Conservation (phyloP, 2,113 vertebrate genomes). For the Laticauda laticaudata region DNA sequence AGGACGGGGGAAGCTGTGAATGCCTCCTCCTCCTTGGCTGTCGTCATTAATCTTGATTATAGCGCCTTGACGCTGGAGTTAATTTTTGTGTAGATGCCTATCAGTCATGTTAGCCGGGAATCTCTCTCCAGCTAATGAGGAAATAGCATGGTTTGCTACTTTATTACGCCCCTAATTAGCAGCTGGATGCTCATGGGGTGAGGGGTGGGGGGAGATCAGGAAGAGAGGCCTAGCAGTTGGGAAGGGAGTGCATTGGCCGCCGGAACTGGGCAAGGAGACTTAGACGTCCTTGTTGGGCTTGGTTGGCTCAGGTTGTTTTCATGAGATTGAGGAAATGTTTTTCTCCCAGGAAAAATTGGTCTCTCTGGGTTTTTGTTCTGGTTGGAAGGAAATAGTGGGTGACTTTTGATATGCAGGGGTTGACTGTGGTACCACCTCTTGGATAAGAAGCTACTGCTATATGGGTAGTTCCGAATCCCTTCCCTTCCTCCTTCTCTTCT, state of each 20-base stretch:
- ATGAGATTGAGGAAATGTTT: neutral
- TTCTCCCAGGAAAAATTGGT: neutral
- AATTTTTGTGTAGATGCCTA: conserved; percentile 59
- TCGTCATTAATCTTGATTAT: conserved; percentile 62
- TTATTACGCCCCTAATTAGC: conserved; percentile 65
- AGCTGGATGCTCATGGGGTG: conserved; percentile 34
- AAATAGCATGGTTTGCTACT: conserved; percentile 36
- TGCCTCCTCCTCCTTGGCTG: neutral
- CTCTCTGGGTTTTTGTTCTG: neutral
- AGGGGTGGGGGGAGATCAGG: conserved; percentile 23
- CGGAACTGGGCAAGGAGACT: neutral
- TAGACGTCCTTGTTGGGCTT: neutral
- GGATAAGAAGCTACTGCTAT: neutral
- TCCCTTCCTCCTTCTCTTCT: neutral
- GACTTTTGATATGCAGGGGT: neutral
- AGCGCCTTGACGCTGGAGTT: conserved; percentile 47
- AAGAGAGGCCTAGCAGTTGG: no score
- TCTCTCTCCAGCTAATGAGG: conserved; percentile 62
- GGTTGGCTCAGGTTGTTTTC: neutral
- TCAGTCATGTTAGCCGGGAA: conserved; percentile 60
- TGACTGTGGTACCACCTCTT: neutral
- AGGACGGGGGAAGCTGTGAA: neutral
- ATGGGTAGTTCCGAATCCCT: neutral
- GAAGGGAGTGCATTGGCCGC: neutral
- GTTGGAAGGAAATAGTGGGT: neutral